Percentiles rank a stretch among this genome's conserved stretches.
Conservation (phyloP, 2,888 invertebrate species). For the Phengaris alcon region DNA sequence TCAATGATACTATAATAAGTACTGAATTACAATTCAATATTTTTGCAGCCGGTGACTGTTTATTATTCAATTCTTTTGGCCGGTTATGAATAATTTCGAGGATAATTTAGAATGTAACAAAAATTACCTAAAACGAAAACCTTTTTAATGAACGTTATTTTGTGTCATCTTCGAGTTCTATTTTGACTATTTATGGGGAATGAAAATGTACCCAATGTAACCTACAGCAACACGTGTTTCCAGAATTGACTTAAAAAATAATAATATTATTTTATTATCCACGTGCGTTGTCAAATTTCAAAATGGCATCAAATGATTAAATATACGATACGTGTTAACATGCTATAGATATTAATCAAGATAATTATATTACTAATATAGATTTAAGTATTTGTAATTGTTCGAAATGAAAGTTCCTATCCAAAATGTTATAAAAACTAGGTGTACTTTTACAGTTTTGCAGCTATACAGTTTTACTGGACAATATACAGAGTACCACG, state of each 20-base stretch:
- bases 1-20: background rate
- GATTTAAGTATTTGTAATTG: too few relatives aligned
- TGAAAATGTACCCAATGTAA: background rate
- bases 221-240: background rate
- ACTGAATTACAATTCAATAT: background rate
- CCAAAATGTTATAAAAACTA: too few relatives aligned
- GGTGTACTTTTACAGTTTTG: too few relatives aligned
- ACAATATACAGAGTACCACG: too few relatives aligned
- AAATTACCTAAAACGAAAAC: background rate
- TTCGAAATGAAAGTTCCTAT: too few relatives aligned
- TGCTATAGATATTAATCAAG: background rate
- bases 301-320: conserved; percentile 13
- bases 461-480: too few relatives aligned
- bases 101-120: background rate
- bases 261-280: background rate
- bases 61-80: background rate
- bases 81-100: background rate
- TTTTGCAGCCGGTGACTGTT: background rate
- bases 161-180: background rate
- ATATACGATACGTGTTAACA: background rate
- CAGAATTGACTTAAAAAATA: background rate
- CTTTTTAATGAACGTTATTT: background rate
- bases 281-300: background rate
- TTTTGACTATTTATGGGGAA: background rate
- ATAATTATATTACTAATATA: background rate